Conservation (phyloP, 1,140 invertebrate genomes). For the Papilio polyxenes region DNA sequence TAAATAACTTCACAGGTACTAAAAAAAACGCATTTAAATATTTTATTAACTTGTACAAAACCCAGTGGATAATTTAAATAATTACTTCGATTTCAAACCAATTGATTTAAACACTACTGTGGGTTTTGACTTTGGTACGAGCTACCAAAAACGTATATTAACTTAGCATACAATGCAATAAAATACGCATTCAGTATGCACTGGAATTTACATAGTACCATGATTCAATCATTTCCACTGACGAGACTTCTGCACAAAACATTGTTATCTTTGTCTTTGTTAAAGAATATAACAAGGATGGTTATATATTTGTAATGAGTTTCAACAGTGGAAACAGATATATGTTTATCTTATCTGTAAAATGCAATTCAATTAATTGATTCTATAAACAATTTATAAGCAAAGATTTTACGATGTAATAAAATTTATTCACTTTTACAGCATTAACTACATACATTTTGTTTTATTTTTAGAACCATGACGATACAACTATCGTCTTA, state of each 20-base stretch:
- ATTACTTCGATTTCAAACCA: background rate
- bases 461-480: background rate
- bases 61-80: background rate
- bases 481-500: background rate
- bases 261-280: no score
- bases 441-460: background rate
- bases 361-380: conserved; percentile 8
- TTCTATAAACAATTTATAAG: background rate
- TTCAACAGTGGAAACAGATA: no score
- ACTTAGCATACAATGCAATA: conserved; percentile 2
- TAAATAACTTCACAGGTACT: no score
- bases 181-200: background rate
- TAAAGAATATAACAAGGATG: no score
- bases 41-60: background rate
- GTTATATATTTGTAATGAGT: no score
- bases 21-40: no score
- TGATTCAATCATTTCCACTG: background rate
- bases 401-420: conserved; percentile 11
- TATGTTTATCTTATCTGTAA: background rate
- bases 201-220: background rate
- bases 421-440: background rate
- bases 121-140: background rate
- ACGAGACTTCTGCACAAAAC: no score
- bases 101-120: background rate
- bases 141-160: background rate